Percentiles rank a stretch among this genome's conserved stretches.
phyloP scores from a whole-genome alignment of 2,888 invertebrate genomes.

The Dynastes grantii region DNA sequence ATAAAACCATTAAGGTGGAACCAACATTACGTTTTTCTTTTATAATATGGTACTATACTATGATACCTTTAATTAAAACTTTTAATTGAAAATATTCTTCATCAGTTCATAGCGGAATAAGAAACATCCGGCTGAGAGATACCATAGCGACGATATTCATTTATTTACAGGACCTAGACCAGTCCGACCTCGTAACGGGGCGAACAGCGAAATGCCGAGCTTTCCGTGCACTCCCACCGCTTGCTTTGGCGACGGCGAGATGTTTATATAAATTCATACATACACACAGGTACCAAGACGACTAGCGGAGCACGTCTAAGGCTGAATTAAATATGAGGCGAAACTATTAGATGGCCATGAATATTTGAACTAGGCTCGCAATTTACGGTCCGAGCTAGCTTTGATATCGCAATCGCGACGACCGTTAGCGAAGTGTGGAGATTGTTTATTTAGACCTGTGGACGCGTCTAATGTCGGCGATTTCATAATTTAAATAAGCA shows the following conservation, averaged over 20 bases:
- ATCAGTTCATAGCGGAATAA: too few relatives aligned
- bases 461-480: background rate
- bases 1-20: too few relatives aligned
- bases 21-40: too few relatives aligned
- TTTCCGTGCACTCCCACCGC: background rate
- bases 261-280: too few relatives aligned
- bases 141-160: background rate
- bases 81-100: too few relatives aligned
- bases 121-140: too few relatives aligned
- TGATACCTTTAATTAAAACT: too few relatives aligned
- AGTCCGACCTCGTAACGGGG: too few relatives aligned
- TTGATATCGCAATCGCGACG: background rate
- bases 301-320: background rate
- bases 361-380: background rate
- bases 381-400: conserved; percentile 1
- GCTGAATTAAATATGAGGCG: conserved; percentile 7
- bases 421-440: background rate
- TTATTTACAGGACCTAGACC: background rate
- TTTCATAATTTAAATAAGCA: background rate
- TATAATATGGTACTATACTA: too few relatives aligned
- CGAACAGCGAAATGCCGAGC: background rate
- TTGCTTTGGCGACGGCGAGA: background rate
- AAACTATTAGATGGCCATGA: conserved; percentile 5
- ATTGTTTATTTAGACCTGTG: background rate
- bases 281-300: background rate